A percentile compares a stretch with the other conserved stretches of the same genome.
Conservation (phyloP, 2,113 vertebrate species). For the Nesogale talazaci region DNA sequence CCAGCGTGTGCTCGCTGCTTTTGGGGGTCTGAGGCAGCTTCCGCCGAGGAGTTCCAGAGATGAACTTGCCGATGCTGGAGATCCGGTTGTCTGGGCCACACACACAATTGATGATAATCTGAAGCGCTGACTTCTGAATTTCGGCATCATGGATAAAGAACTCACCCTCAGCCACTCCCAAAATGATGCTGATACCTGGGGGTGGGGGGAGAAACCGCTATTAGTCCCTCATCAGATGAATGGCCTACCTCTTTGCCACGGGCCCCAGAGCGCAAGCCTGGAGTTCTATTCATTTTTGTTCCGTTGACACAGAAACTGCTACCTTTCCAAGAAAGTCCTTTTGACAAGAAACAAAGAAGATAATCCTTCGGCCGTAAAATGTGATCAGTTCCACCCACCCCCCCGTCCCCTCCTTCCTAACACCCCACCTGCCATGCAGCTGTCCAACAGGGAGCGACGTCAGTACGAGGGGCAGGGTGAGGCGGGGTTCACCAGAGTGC, state of each 20-base stretch:
- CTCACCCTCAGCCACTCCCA: constrained; percentile 98
- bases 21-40: constrained; percentile 93
- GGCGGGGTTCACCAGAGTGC: not conserved
- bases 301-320: not conserved
- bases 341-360: not conserved
- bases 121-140: constrained; percentile 99
- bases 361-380: constrained; percentile 2
- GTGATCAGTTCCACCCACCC: not conserved
- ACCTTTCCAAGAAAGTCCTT: not conserved
- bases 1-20: constrained; percentile 93
- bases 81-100: constrained; percentile 97
- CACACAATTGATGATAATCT: constrained; percentile 98
- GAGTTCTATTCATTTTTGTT: constrained; percentile 47
- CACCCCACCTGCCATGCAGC: not conserved
- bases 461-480: not conserved
- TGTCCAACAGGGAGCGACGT: not conserved
- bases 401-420: constrained; percentile 6
- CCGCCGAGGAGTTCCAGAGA: constrained; percentile 95
- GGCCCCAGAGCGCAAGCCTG: constrained; percentile 21
- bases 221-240: constrained; percentile 37
- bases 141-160: constrained; percentile 98
- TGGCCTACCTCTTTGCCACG: not conserved
- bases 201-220: not conserved
- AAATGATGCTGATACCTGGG: constrained; percentile 97
- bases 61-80: constrained; percentile 98